phyloP scores from a whole-genome alignment of 2,888 invertebrate genomes.

The Trissonchulus latispiculum region DNA sequence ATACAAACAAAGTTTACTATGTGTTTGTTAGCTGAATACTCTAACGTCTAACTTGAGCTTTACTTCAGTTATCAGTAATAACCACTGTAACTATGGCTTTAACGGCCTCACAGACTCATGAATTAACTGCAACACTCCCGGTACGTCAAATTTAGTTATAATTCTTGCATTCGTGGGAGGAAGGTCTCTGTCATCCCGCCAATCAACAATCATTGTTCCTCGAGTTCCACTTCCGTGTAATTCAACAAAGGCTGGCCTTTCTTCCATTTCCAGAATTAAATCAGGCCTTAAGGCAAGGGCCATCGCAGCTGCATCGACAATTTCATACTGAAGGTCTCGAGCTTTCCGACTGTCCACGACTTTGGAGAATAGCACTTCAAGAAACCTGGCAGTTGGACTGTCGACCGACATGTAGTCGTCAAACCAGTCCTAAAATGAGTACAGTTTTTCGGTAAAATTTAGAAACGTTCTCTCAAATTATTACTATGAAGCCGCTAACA shows the following conservation, averaged over 20 bases:
- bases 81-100: too few species aligned
- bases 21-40: too few species aligned
- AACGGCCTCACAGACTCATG: not conserved
- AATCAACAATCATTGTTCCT: not conserved
- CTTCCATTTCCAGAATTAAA: not conserved
- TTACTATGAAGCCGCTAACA: too few species aligned
- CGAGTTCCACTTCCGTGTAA: not conserved
- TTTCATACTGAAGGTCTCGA: not conserved
- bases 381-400: not conserved
- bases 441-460: too few species aligned
- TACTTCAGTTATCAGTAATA: too few species aligned
- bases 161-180: not conserved
- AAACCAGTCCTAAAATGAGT: not conserved
- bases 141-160: not conserved
- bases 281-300: not conserved
- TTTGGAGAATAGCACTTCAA: not conserved
- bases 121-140: not conserved
- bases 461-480: too few species aligned
- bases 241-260: not conserved
- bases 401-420: not conserved
- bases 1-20: too few species aligned
- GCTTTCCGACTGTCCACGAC: not conserved
- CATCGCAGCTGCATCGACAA: not conserved
- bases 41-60: too few species aligned
- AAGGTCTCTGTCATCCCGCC: not conserved